Conservation (phyloP, 2,888 invertebrate genomes). For the Unio pictorum region DNA sequence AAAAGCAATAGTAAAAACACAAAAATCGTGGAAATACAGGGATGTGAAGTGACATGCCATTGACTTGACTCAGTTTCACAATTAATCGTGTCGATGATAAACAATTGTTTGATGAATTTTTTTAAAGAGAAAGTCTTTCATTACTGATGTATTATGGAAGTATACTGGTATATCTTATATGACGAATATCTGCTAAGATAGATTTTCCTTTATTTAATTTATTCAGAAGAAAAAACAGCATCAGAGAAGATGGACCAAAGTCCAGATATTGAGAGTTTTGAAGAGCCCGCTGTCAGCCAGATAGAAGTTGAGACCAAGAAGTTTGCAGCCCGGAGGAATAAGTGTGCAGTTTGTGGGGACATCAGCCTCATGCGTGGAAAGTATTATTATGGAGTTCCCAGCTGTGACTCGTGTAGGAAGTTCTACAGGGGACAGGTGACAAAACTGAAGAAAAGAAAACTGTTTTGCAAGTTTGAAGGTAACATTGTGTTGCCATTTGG, state of each 20-base stretch:
- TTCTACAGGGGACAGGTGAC: slow-evolving; percentile 78
- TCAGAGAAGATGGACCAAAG: slow-evolving; percentile 5
- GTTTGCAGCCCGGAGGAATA: slow-evolving; percentile 16
- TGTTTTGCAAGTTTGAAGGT: slow-evolving; percentile 5
- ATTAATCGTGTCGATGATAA: too few relatives aligned
- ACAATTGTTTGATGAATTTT: too few relatives aligned
- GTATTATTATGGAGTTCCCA: slow-evolving; percentile 85
- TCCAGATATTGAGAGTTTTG: background rate
- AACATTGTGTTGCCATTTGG: background rate
- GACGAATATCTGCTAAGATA: background rate
- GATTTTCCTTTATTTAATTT: too few relatives aligned
- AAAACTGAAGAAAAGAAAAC: slow-evolving; percentile 1
- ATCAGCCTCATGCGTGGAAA: slow-evolving; percentile 66
- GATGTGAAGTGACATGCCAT: too few relatives aligned
- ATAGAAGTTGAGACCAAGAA: slow-evolving; percentile 6
- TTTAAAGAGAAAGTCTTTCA: too few relatives aligned
- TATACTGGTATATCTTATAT: background rate
- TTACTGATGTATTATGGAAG: too few relatives aligned
- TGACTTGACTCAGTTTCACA: too few relatives aligned
- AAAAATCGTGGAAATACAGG: too few relatives aligned
- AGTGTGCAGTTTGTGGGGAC: slow-evolving; percentile 58
- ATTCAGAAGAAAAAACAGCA: background rate
- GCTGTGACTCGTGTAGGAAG: slow-evolving; percentile 89
- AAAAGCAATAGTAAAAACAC: too few relatives aligned
- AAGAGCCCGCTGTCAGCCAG: background rate